These are phyloP conservation scores for Hyperoplus lanceolatus DNA, from an alignment of 2,797 vertebrate species.

Conservation along the genomic window DNA sequence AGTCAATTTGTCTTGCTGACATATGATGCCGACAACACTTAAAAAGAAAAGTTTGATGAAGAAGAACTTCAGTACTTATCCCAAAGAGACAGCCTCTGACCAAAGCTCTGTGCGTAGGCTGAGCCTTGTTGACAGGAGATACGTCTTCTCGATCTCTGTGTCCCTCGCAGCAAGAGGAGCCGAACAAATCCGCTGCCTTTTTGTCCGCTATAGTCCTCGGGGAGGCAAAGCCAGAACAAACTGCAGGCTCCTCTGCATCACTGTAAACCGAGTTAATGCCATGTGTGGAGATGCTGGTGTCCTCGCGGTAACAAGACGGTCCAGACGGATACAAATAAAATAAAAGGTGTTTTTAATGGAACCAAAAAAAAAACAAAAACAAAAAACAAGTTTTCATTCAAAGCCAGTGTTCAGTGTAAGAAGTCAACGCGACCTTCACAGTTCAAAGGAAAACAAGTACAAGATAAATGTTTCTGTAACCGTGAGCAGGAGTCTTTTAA, in stretches of 20 bases:
- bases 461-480: slow-evolving; percentile 39
- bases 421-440: slow-evolving; percentile 55
- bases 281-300: slow-evolving; percentile 45
- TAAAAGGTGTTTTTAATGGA: slow-evolving; percentile 25
- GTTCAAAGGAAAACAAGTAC: slow-evolving; percentile 44
- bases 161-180: slow-evolving; percentile 75
- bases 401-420: slow-evolving; percentile 8
- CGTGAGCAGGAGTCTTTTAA: slow-evolving; percentile 48
- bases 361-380: neutral
- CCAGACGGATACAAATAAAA: slow-evolving; percentile 28
- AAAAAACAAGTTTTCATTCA: slow-evolving; percentile 5
- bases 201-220: slow-evolving; percentile 71
- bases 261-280: slow-evolving; percentile 56
- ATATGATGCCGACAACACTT: slow-evolving; percentile 80
- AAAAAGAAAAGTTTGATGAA: slow-evolving; percentile 83
- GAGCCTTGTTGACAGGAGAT: slow-evolving; percentile 80
- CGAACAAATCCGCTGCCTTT: slow-evolving; percentile 73
- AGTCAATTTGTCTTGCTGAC: slow-evolving; percentile 82
- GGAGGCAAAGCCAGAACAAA: slow-evolving; percentile 62
- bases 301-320: slow-evolving; percentile 38
- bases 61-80: slow-evolving; percentile 80
- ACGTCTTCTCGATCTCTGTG: slow-evolving; percentile 78
- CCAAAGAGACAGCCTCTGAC: slow-evolving; percentile 80
- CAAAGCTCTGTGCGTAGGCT: slow-evolving; percentile 76
- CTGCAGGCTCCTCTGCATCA: slow-evolving; percentile 53